Base-by-base conservation (phyloP, 1,140 invertebrate genomes). In the Cotesia glomerata region DNA sequence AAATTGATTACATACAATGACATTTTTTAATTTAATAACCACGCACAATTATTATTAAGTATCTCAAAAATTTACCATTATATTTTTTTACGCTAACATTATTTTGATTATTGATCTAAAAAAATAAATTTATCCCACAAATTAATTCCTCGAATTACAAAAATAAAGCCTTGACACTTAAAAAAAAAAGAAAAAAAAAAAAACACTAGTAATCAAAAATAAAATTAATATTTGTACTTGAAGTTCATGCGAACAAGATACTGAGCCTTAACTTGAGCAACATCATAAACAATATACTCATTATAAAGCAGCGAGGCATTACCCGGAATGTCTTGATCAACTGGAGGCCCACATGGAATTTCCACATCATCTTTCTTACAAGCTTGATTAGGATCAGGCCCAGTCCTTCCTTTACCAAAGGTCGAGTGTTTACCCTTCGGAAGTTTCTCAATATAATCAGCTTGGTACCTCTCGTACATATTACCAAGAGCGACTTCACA, bases 401-500 rank as follows among this genome's bases (percentile, higher is more conserved):
- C 86, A n/a, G 94, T 95, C 58, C 87, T 85, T 13, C 95, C 95
- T 26, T 90, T 76, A 82, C 95, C 95, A 85, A 93, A 93, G 9
- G 92, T 92, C 74, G 94, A 96, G 78, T 97, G 93, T 71, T 91
- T 93, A 59, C 92, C 92, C 16, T 88, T 86, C 0, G 95, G 95
- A 56, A 95, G 83, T 82, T 96, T 94, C n/a, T 90, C 89, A 52
- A 97, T 89, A 78, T 92, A 93, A 74, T 95, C 90, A 0, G 95
- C 91, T 13, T 87, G 39, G 0, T 84, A 89, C 35, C 90, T 89
- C 79, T 96, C 93, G 78, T 94, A 95, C 95, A 95, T 96, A 76
- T 97, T 92, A 13, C 97, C 98, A 3, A 99, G 89, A 13, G 97
- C 97, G 0, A 99, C 98, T 84, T 99, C 97, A 85, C 97, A 98